phyloP scores from a whole-genome alignment of 2,888 invertebrate genomes.

The Watsonalla cultraria region DNA sequence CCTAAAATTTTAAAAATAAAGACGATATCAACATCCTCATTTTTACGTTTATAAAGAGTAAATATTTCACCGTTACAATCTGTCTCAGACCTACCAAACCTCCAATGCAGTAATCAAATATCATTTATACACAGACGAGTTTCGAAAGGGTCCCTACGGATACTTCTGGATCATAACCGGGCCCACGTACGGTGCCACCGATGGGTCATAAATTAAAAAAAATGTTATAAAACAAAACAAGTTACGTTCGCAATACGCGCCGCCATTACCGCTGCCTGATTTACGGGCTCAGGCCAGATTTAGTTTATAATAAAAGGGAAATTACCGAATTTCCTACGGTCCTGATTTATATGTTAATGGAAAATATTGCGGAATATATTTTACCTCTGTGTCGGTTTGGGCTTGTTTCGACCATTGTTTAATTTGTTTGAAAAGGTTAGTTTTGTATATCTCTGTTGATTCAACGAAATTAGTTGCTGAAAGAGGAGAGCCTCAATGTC shows the following conservation, averaged over 20 bases:
- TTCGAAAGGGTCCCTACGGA: not conserved
- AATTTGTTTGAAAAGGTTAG: not conserved
- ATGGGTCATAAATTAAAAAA: conserved; percentile 7
- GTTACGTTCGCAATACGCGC: conserved; percentile 6
- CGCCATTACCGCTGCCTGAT: conserved; percentile 7
- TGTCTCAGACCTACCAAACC: too few species aligned
- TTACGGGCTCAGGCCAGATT: conserved; percentile 4
- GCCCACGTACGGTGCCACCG: conserved; percentile 5
- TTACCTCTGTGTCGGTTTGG: not conserved
- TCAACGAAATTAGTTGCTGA: too few species aligned
- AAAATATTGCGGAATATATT: not conserved
- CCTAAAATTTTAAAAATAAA: too few species aligned
- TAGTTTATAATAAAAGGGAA: conserved; percentile 2
- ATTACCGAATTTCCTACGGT: not conserved
- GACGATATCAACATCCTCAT: too few species aligned
- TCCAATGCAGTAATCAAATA: too few species aligned
- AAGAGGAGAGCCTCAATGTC: too few species aligned
- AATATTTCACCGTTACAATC: too few species aligned
- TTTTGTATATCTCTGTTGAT: too few species aligned
- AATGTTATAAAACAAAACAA: conserved; percentile 8
- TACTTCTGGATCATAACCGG: conserved; percentile 1
- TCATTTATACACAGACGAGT: too few species aligned
- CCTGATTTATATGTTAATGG: not conserved
- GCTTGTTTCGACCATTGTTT: not conserved
- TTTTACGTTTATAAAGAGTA: too few species aligned